These are phyloP conservation scores for Nycticryphes semicollaris DNA, from an alignment of 2,113 vertebrate genomes.

Conservation along the genomic window DNA sequence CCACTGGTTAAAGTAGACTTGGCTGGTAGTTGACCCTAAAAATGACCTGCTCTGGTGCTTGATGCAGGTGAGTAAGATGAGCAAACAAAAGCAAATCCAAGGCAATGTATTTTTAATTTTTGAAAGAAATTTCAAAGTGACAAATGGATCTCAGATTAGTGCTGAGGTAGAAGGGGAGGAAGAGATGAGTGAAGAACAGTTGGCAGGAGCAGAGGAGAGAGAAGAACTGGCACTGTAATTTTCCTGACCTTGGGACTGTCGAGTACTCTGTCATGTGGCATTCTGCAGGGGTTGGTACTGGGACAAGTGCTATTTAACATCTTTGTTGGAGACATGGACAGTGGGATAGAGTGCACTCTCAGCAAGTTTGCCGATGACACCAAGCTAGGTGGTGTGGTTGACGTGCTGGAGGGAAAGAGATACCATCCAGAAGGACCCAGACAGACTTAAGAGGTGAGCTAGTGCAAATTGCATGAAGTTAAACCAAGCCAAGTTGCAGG, in stretches of 20 bases:
- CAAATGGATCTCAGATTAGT: neutral
- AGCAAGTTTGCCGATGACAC: too few relatives aligned
- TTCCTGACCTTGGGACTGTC: neutral
- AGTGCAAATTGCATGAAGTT: too few relatives aligned
- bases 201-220: neutral
- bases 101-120: neutral
- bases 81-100: neutral
- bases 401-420: too few relatives aligned
- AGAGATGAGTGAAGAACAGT: neutral
- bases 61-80: neutral
- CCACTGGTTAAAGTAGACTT: neutral
- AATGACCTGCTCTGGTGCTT: neutral
- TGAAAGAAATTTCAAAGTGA: neutral
- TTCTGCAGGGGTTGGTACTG: too few relatives aligned
- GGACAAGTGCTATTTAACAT: too few relatives aligned
- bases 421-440: too few relatives aligned
- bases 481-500: too few relatives aligned
- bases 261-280: neutral
- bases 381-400: too few relatives aligned
- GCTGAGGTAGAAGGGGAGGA: neutral
- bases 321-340: too few relatives aligned
- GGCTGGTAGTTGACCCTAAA: neutral
- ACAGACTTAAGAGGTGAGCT: too few relatives aligned
- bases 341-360: too few relatives aligned
- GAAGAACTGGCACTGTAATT: neutral